Base-by-base conservation (phyloP, 2,888 invertebrate genomes). In the Megastigmus dorsalis region DNA sequence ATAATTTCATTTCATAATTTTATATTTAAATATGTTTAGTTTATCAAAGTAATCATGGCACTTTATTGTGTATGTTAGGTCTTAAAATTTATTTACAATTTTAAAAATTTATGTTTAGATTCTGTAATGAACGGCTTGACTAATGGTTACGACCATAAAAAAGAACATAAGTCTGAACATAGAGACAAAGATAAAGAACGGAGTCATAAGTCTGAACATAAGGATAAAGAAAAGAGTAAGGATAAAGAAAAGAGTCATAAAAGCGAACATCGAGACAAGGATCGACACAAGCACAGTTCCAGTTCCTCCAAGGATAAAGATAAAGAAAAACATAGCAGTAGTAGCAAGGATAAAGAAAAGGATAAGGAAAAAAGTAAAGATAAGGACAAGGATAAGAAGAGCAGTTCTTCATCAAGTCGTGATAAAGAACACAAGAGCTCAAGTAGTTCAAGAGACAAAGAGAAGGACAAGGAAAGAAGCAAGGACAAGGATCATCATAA, bases 91-190 rank as follows among this genome's bases (percentile, higher is more conserved):
- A n/a, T n/a, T n/a, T n/a, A n/a, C n/a, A n/a, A n/a, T n/a, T n/a
- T n/a, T n/a, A n/a, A n/a, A n/a, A 30, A 66, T 41, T 69, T 73
- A n/a, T n/a, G 0, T 59, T 30, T 74, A 85, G 88, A 89, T 84
- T 83, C 87, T 88, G 92, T 93, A 89, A 90, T 94, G 89, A 95
- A 95, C 90, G 95, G 95, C 74, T 89, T 95, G 84, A 94, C 93
- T 84, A 94, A 95, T 89, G 95, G 95, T 67, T 95, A 93, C 54
- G 91, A 91, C 73, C 86, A 85, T 71, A 89, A 89, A 79, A 90
- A 90, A 79, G 90, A 90, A 78, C 89, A 90, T 82, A 91, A 90
- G 84, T 90, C 91, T 23, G 91, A 91, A 45, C 90, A 91, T 80
- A 89, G 89, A 77, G 90, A 91, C 80, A 90, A 88, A 79, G 90